Percentiles rank a stretch among this genome's conserved stretches.
phyloP scores from a whole-genome alignment of 2,888 invertebrate genomes.

The Spodoptera picta region DNA sequence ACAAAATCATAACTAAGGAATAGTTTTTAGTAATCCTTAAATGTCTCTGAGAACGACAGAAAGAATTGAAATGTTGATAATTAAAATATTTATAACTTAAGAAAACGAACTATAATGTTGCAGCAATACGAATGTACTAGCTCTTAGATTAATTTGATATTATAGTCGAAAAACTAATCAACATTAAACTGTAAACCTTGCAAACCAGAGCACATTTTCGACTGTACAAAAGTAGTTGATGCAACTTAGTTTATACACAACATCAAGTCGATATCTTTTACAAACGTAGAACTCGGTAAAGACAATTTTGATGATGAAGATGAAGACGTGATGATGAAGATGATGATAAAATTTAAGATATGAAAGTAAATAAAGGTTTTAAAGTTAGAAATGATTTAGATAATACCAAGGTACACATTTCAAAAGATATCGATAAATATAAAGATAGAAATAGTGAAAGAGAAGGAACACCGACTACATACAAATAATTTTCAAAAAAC shows the following conservation, averaged over 20 bases:
- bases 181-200: no score
- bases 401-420: slow-evolving; percentile 2
- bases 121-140: slow-evolving; percentile 28
- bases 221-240: slow-evolving; percentile 31
- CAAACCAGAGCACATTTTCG: background rate
- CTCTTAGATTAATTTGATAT: background rate
- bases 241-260: slow-evolving; percentile 34
- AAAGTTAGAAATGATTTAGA: background rate
- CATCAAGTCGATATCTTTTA: slow-evolving; percentile 57
- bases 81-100: background rate
- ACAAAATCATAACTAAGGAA: no score
- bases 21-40: no score
- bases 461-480: slow-evolving; percentile 88
- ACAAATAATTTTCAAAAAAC: slow-evolving; percentile 67
- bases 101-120: slow-evolving; percentile 21
- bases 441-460: slow-evolving; percentile 79
- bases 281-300: slow-evolving; percentile 2
- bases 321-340: background rate
- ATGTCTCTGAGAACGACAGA: no score
- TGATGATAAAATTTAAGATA: background rate
- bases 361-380: background rate
- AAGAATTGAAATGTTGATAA: background rate
- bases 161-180: background rate
- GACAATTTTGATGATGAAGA: background rate
- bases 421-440: slow-evolving; percentile 69